These are phyloP conservation scores for Riptortus pedestris DNA, from an alignment of 1,140 invertebrate species.

Conservation along the genomic window DNA sequence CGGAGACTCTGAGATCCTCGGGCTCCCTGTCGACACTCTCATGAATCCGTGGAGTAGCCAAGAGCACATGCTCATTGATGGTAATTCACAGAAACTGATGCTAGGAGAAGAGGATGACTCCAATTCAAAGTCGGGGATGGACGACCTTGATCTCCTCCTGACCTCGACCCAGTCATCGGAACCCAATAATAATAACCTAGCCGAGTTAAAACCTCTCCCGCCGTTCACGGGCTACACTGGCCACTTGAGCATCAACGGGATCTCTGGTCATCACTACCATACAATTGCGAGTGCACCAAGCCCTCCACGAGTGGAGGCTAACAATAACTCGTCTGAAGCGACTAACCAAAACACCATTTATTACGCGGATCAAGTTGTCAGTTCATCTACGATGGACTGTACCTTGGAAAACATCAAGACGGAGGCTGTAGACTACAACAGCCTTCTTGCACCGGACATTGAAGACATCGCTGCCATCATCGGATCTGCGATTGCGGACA, in stretches of 20 bases:
- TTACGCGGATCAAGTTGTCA: constrained; percentile 33
- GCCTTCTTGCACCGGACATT: constrained; percentile 48
- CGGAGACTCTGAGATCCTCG: constrained; percentile 26
- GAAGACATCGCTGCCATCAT: constrained; percentile 81
- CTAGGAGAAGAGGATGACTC: constrained; percentile 36
- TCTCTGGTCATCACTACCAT: constrained; percentile 75
- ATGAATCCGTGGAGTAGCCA: constrained; percentile 23
- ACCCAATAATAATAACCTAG: constrained; percentile 48
- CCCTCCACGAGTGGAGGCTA: constrained; percentile 42
- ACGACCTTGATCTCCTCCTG: constrained; percentile 49
- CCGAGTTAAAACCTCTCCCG: constrained; percentile 74
- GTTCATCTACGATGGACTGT: constrained; percentile 37
- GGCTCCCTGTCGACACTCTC: constrained; percentile 25
- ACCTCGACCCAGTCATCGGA: constrained; percentile 33
- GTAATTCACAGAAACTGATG: constrained; percentile 21
- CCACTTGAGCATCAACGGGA: constrained; percentile 69
- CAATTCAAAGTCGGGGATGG: constrained; percentile 44
- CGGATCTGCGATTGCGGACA: constrained; percentile 78
- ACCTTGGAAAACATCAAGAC: constrained; percentile 39
- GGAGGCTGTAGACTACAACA: constrained; percentile 42
- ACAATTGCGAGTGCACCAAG: constrained; percentile 50
- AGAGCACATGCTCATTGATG: constrained; percentile 17
- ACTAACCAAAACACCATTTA: constrained; percentile 37
- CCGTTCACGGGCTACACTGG: constrained; percentile 76
- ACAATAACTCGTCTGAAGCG: constrained; percentile 44